Evolutionary conservation across 2,888 invertebrate species (phyloP).

Genomic region (Acanthosepion pharaonis): DNA sequence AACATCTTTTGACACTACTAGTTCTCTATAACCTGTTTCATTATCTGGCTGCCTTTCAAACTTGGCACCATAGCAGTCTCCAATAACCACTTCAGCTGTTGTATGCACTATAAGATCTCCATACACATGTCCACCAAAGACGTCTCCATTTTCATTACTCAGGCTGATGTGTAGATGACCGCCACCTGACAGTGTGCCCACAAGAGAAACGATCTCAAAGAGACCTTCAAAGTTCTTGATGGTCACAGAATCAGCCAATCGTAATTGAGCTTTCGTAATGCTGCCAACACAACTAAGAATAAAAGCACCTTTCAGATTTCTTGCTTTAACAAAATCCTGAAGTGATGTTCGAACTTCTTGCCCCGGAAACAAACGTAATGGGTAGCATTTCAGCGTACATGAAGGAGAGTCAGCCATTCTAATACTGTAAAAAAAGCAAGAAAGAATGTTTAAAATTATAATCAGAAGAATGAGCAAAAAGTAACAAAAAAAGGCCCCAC

Average conservation of each 20-base stretch:
- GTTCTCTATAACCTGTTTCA: conserved; percentile 65
- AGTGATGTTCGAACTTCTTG: conserved; percentile 67
- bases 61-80: conserved; percentile 60
- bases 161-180: conserved; percentile 74
- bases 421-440: neutral
- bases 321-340: conserved; percentile 59
- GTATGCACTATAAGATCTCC: conserved; percentile 73
- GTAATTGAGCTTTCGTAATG: conserved; percentile 71
- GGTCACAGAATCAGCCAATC: conserved; percentile 68
- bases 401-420: neutral
- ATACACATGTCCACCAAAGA: conserved; percentile 75
- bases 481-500: too few relatives aligned
- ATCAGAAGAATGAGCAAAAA: too few relatives aligned
- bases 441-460: neutral
- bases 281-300: conserved; percentile 75
- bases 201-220: conserved; percentile 75
- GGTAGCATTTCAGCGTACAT: conserved; percentile 57
- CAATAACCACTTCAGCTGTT: conserved; percentile 75
- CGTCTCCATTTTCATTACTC: conserved; percentile 71
- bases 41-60: conserved; percentile 63
- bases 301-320: conserved; percentile 71
- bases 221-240: conserved; percentile 64
- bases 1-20: conserved; percentile 55
- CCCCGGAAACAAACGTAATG: conserved; percentile 68
- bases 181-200: conserved; percentile 73